phyloP scores from a whole-genome alignment of 2,888 invertebrate genomes.

The Agrotis exclamationis region DNA sequence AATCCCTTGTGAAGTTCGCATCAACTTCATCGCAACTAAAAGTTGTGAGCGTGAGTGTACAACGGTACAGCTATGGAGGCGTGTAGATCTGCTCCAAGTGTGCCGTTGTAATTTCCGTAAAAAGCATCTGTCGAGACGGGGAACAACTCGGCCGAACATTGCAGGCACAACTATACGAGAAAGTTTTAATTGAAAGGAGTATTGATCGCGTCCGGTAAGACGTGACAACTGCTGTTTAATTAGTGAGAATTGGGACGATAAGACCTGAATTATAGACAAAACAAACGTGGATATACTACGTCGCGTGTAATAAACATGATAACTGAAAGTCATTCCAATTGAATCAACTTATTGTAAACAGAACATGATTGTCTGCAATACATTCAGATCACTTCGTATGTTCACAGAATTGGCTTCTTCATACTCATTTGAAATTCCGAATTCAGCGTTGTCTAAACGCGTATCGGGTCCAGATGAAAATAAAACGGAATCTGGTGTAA shows the following conservation, averaged over 20 bases:
- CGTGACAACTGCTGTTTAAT: conserved; percentile 19
- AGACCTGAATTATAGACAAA: conserved; percentile 14
- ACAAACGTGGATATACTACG: conserved; percentile 15
- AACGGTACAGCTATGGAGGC: conserved; percentile 41
- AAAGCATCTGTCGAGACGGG: conserved; percentile 65
- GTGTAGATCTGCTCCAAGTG: conserved; percentile 56
- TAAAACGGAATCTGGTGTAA: conserved; percentile 47
- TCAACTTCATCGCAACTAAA: conserved; percentile 57
- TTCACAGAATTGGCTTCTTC: conserved; percentile 21
- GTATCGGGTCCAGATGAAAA: conserved; percentile 43
- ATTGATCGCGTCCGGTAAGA: conserved; percentile 76
- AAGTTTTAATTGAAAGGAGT: conserved; percentile 87
- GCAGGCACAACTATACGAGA: conserved; percentile 70
- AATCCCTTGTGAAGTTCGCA: conserved; percentile 37
- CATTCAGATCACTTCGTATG: conserved; percentile 12
- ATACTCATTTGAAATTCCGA: conserved; percentile 33
- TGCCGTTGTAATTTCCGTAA: conserved; percentile 71
- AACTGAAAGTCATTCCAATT: conserved; percentile 10
- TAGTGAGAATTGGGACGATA: conserved; percentile 19
- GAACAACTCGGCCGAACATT: conserved; percentile 71
- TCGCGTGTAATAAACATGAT: not conserved
- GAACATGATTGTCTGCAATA: not conserved
- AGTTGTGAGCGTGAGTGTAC: conserved; percentile 43
- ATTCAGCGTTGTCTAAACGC: conserved; percentile 37
- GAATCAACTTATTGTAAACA: conserved; percentile 3